Base-by-base conservation (phyloP, 2,888 invertebrate species). In the Apodemia zela region DNA sequence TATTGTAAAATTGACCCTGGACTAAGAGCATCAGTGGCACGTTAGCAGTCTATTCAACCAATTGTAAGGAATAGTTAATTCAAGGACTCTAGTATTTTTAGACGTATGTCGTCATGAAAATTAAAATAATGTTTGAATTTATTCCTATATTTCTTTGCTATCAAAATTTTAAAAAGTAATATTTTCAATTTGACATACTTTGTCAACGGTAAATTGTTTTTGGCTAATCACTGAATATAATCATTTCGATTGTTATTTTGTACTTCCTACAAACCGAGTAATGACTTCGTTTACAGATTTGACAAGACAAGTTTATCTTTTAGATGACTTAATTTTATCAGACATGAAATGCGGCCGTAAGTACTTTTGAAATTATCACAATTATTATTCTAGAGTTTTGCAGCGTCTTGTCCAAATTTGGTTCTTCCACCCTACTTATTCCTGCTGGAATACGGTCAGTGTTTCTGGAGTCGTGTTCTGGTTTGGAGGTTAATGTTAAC, bases 1-100 rank as follows among this genome's bases (percentile, higher is more conserved):
- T 73, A 79, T 82, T 79, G 81, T 82, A 79, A 78, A 74, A 71
- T 77, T 82, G 86, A 84, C 84, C 84, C 81, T 83, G 81, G 75
- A 67, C 69, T 69, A 65, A 54, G 61, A 65, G 61, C 62, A 65
- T 65, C 60, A 59, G 62, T 61, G 51, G 51, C 29, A 59, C 62
- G 33, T 33, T 62, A 47, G 58, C 59, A 13, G 17, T 0, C 45
- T 35, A 62, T 62, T 62, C 58, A 62, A 29, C 42, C 33, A 63
- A 63, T 67, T 65, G 64, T 66, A 45, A 64, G 64, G 65, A 66
- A 67, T 68, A 15, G 42, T 42, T 42, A 66, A 66, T 63, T 59
- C 65, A 51, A 63, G 49, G 59, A 66, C 63, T 59, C 61, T 59
- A 61, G 8, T 42, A 42, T 42, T 42, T 42, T 42, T 42, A 65